Base-by-base conservation (phyloP, 2,888 invertebrate genomes). In the Sabatieria punctata region DNA sequence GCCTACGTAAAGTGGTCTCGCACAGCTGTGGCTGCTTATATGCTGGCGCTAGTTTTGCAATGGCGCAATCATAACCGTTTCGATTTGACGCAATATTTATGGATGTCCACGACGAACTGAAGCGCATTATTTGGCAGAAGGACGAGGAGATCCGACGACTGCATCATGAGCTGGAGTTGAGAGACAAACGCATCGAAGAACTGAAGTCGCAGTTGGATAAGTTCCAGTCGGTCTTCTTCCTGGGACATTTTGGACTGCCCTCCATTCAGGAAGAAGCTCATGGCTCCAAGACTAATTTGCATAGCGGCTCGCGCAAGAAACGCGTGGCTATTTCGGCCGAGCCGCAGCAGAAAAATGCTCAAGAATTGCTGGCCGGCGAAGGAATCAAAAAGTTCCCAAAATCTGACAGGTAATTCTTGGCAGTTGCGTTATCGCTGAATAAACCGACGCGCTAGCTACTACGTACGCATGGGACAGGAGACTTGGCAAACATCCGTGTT, bases 141-240 rank as follows among this genome's bases (percentile, higher is more conserved):
- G 49, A 49, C 13, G 38, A 41, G 4, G 25, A 26, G 19, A 51
- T 50, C 19, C 13, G 25, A 2, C 41, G 36, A 21, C 42, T 50
- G 21, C 26, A 45, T 18, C 40, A 26, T 4, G 25, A 23, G 19
- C 25, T 50, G 25, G 23, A 15, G 3, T 18, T 49, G 4, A 47
- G 52, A 19, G 39, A 45, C 27, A 21, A 36, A 24, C 4, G 21
- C 2, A 51, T 50, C 26, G 49, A 45, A 18, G 37, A 42, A 21
- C 42, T 51, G 22, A 27, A 35, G 19, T 48, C 50, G 40, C 50
- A 50, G 25, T 22, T 50, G 37, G 50, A 50, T 41, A 51, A 50
- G 47, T 50, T 37, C 35, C 45, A 50, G 37, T 48, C 50, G 2
- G 50, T 50, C 8, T 50, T 50, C 33, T 49, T 49, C 24, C 38